Base-by-base conservation (phyloP, 23 tunicate species). In the Oikopleura dioica region DNA sequence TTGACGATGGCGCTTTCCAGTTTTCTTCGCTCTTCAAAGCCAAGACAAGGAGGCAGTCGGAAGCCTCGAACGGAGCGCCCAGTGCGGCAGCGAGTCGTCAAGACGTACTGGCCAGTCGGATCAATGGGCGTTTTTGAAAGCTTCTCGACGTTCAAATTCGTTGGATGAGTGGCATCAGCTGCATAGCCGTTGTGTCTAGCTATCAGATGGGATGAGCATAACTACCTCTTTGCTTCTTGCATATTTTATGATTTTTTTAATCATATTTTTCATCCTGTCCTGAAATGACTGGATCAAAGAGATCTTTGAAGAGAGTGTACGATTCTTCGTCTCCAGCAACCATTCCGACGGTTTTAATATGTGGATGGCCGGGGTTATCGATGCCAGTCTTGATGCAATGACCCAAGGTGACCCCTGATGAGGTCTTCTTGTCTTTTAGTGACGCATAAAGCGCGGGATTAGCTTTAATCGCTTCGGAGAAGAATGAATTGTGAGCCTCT, bases 261-360 rank as follows among this genome's bases (percentile, higher is more conserved):
- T n/a, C n/a, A n/a, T n/a, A n/a, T n/a, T n/a, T n/a, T n/a, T n/a
- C n/a, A n/a, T n/a, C n/a, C n/a, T n/a, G n/a, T n/a, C n/a, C 79
- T 2, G 72, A 63, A 29, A 89, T 89, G 37, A 89, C 89, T 1
- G 96, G 96, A 68, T 89, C 88, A 67, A 89, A 89, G 38, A 89
- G 81, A 4, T 89, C 96, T 50, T 81, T 79, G 82, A 89, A 89
- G 37, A 89, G 84, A 35, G 80, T 75, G 58, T 89, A 89, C 76
- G 86, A 85, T 75, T 89, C 89, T 79, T 89, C 96, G 75, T 89
- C 96, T 1, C 96, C 96, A n/a, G 96, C 96, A 35, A 87, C 91
- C 44, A 89, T 77, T 0, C 96, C 96, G n/a, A 84, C 89, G 0
- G 89, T 89, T 79, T 76, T 78, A 23, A 84, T 84, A 75, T 78